phyloP scores from a whole-genome alignment of 2,113 vertebrate genomes.

The Tetrao urogallus region DNA sequence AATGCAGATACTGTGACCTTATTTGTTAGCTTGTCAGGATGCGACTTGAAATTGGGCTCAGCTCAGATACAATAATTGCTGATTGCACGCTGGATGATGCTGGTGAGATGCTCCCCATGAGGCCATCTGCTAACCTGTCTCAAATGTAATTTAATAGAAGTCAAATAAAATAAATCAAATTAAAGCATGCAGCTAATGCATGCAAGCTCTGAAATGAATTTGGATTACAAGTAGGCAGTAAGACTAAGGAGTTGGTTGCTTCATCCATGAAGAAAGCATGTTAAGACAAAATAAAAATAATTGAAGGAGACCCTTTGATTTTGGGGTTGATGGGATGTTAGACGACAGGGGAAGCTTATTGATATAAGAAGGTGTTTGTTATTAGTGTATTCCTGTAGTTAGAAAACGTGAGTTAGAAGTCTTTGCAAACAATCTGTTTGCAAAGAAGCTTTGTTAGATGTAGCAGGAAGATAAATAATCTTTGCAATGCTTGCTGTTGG shows the following conservation, averaged over 20 bases:
- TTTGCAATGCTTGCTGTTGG: conserved; percentile 24
- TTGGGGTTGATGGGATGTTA: background rate
- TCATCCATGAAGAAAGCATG: background rate
- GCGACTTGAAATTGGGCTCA: background rate
- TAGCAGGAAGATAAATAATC: conserved; percentile 33
- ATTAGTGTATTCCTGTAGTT: background rate
- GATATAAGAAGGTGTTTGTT: background rate
- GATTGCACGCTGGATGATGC: background rate
- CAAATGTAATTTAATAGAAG: conserved; percentile 26
- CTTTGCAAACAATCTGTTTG: conserved; percentile 17
- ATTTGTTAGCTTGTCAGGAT: background rate
- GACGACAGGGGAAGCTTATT: background rate
- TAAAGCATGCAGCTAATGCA: background rate
- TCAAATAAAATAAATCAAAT: conserved; percentile 36
- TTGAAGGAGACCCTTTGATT: background rate
- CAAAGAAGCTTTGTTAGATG: conserved; percentile 45
- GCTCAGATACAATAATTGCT: background rate
- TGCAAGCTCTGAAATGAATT: background rate
- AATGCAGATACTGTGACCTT: background rate
- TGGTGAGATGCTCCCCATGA: background rate
- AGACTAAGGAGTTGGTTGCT: background rate
- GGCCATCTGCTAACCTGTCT: background rate
- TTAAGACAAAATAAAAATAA: background rate
- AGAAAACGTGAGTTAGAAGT: conserved; percentile 24
- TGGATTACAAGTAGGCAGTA: background rate